phyloP scores from a whole-genome alignment of 1,140 invertebrate genomes.

The Trichomalopsis sarcophagae region DNA sequence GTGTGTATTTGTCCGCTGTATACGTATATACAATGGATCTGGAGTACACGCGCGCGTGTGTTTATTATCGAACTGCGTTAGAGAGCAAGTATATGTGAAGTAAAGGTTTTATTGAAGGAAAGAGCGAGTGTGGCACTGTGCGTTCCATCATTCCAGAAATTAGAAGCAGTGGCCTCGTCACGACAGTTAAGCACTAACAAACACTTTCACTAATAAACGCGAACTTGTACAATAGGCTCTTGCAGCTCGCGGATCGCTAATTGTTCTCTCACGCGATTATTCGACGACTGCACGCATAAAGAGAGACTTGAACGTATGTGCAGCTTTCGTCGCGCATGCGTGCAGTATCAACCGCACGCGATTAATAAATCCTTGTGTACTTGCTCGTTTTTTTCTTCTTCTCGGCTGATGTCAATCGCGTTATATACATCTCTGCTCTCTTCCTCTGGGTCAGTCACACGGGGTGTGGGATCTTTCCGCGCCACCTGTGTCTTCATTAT shows the following conservation, averaged over 20 bases:
- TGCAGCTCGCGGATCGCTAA: background rate
- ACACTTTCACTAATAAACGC: slow-evolving; percentile 30
- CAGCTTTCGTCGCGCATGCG: background rate
- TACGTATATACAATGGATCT: no score
- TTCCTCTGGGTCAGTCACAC: slow-evolving; percentile 65
- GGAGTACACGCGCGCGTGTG: no score
- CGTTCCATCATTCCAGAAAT: background rate
- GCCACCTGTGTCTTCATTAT: slow-evolving; percentile 70
- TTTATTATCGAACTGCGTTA: no score
- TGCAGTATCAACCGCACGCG: slow-evolving; percentile 2
- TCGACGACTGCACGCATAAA: background rate
- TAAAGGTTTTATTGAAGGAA: no score
- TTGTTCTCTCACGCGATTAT: slow-evolving; percentile 16
- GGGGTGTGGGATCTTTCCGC: slow-evolving; percentile 64
- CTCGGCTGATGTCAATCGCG: background rate
- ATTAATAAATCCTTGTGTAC: background rate
- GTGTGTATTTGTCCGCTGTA: no score
- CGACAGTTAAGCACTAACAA: background rate
- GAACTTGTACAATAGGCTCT: slow-evolving; percentile 23
- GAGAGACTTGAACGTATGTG: background rate
- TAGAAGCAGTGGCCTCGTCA: background rate
- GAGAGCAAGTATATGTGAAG: no score
- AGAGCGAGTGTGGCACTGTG: no score
- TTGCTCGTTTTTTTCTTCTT: background rate
- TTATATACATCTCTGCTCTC: slow-evolving; percentile 18